phyloP scores from a whole-genome alignment of 2,888 invertebrate genomes.

The Drosophila mulleri region DNA sequence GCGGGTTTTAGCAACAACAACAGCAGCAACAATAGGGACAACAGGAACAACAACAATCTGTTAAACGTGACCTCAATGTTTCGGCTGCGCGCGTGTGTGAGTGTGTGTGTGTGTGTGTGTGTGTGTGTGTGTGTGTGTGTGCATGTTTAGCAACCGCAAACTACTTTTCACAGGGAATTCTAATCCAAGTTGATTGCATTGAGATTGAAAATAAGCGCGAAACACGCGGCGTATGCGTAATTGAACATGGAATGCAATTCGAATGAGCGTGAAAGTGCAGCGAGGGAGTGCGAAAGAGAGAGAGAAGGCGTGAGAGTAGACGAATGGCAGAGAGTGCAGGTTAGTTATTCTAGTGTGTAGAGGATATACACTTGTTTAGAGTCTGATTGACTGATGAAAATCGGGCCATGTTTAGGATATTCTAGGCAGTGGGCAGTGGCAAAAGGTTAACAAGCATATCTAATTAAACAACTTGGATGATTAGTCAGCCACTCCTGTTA shows the following conservation, averaged over 20 bases:
- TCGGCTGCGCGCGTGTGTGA: neutral
- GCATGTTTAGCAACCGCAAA: constrained; percentile 13
- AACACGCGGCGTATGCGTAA: constrained; percentile 39
- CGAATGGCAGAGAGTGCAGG: no score
- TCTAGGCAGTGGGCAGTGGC: no score
- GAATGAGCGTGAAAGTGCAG: neutral
- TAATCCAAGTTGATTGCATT: constrained; percentile 32
- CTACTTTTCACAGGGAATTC: constrained; percentile 19
- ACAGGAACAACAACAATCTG: constrained; percentile 22
- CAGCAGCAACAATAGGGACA: constrained; percentile 3
- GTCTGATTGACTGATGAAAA: neutral
- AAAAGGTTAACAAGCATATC: neutral
- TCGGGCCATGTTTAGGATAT: no score
- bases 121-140: neutral
- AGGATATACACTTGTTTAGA: no score
- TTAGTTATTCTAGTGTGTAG: neutral
- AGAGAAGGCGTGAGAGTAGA: neutral
- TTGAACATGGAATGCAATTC: constrained; percentile 3
- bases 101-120: neutral
- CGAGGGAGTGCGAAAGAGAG: neutral
- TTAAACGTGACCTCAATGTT: constrained; percentile 40
- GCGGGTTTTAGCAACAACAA: constrained; percentile 35
- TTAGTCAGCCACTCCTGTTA: neutral
- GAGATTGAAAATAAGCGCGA: constrained; percentile 11
- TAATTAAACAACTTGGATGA: neutral